Base-by-base conservation (phyloP, 2,797 vertebrate genomes). In the Gadopsis marmoratus region DNA sequence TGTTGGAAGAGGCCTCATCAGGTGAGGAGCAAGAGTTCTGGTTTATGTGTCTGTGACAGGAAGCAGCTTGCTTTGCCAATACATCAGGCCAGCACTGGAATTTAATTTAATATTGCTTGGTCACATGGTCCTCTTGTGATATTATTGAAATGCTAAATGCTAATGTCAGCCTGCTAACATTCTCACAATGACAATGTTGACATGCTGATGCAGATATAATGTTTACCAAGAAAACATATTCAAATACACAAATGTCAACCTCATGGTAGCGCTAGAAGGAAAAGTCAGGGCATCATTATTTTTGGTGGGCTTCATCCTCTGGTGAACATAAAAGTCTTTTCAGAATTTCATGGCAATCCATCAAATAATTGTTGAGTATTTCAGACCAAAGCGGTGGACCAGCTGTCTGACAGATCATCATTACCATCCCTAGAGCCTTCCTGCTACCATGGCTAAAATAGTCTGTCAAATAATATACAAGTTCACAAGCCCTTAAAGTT, bases 331-430 rank as follows among this genome's bases (percentile, higher is more conserved):
- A 35, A 61, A 26, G 13, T 29, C 23, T 26, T 7, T 7, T 6
- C 16, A 13, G 8, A 26, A 55, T 21, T 21, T 55, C 35, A 55
- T 12, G 48, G 7, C 7, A 21, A 45, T 45, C 47, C 47, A 26
- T 60, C 37, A 68, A 60, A 58, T 16, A 39, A 9, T 50, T 55
- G 21, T 39, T 33, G 11, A 59, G 73, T 61, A 12, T 69, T 62
- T 69, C 29, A 47, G 64, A 14, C 23, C 3, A 39, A 48, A 64
- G 19, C 39, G n/a, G 8, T 39, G 9, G 8, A 53, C 39, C 11
- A 12, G 12, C 31, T 2, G 33, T 26, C 13, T 29, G 11, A 58
- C 53, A 19, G 8, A 55, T 5, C 14, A 33, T 29, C 14, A 4
- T 37, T 37, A 10, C 33, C 29, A 55, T 17, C 16, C 17, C 17